phyloP scores from a whole-genome alignment of 2,113 vertebrate genomes.

The Aegithalos caudatus region DNA sequence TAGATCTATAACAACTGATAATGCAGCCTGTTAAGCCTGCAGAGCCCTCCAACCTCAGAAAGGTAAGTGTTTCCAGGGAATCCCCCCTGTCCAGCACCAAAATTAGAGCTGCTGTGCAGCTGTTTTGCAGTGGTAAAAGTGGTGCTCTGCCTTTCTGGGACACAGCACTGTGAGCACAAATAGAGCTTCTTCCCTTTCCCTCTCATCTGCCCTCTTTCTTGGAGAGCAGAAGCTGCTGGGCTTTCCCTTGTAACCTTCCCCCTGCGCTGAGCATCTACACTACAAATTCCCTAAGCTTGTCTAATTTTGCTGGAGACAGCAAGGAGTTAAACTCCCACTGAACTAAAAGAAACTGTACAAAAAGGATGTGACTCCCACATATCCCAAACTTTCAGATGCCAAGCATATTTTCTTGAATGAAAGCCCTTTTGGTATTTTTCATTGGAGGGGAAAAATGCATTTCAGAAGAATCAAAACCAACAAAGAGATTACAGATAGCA shows the following conservation, averaged over 20 bases:
- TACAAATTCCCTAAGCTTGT: neutral
- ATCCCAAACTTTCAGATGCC: conserved; percentile 71
- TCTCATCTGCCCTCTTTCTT: neutral
- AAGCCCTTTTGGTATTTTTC: conserved; percentile 70
- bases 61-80: neutral
- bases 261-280: neutral
- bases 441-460: conserved; percentile 64
- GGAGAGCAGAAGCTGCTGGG: neutral
- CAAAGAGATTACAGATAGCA: conserved; percentile 76
- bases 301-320: neutral
- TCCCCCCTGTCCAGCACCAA: neutral
- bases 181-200: neutral
- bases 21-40: neutral
- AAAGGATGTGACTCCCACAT: conserved; percentile 76
- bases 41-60: neutral
- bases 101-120: neutral
- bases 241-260: neutral
- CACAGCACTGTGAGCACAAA: neutral
- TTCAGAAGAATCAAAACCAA: conserved; percentile 73
- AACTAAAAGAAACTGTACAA: conserved; percentile 51
- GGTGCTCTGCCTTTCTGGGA: neutral
- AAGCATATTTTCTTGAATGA: conserved; percentile 80
- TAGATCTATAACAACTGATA: neutral
- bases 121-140: neutral
- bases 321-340: conserved; percentile 71